Conservation (phyloP, 2,113 vertebrate genomes). For the Edolisoma coerulescens region DNA sequence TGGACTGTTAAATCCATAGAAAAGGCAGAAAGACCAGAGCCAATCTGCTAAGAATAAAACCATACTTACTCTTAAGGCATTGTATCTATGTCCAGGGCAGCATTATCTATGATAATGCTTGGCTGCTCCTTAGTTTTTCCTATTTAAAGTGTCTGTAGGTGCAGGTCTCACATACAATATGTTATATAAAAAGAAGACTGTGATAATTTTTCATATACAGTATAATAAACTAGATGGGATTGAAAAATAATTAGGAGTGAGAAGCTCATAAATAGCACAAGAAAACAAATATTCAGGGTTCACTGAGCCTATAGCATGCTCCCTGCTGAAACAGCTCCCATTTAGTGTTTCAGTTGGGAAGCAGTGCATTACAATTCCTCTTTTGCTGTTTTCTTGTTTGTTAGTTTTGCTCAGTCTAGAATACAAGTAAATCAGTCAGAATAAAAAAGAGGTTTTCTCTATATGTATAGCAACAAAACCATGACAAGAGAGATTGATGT, state of each 20-base stretch:
- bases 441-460: not conserved
- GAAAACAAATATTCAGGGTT: not conserved
- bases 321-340: not conserved
- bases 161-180: not conserved
- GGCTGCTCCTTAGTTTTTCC: not conserved
- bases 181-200: not conserved
- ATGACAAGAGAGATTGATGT: constrained; percentile 32
- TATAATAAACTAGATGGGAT: not conserved
- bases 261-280: not conserved
- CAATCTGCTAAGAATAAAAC: not conserved
- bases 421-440: not conserved
- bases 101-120: not conserved
- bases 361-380: not conserved
- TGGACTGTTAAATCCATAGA: not conserved
- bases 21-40: not conserved
- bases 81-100: not conserved
- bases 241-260: not conserved
- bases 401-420: not conserved
- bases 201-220: not conserved
- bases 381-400: not conserved
- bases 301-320: not conserved
- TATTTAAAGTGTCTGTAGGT: not conserved
- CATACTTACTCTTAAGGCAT: not conserved
- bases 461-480: not conserved
- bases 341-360: not conserved